Conservation (phyloP, 2,113 vertebrate species). For the Trochalopteron elliotii region DNA sequence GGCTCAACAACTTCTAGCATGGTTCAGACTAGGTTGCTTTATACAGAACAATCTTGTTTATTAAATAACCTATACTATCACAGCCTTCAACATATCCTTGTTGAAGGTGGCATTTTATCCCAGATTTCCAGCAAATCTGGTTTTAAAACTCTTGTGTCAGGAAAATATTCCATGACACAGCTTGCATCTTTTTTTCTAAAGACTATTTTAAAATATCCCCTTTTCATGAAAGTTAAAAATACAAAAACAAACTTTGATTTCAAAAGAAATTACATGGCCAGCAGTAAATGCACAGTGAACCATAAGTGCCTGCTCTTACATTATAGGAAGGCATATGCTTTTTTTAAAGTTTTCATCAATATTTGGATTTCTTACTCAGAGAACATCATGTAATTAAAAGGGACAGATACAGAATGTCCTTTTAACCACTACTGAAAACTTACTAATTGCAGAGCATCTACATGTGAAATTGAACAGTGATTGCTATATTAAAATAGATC, state of each 20-base stretch:
- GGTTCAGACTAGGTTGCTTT: slow-evolving; percentile 50
- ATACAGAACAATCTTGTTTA: slow-evolving; percentile 18
- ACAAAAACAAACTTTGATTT: slow-evolving; percentile 73
- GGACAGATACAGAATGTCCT: slow-evolving; percentile 58
- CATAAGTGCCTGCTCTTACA: slow-evolving; percentile 56
- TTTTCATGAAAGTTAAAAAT: slow-evolving; percentile 79
- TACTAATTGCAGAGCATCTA: slow-evolving; percentile 54
- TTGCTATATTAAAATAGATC: slow-evolving; percentile 60
- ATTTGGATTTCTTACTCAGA: slow-evolving; percentile 47
- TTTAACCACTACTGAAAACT: slow-evolving; percentile 55
- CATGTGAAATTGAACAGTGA: slow-evolving; percentile 58
- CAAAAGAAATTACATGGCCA: slow-evolving; percentile 74
- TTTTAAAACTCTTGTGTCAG: slow-evolving; percentile 53
- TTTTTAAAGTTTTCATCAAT: slow-evolving; percentile 38
- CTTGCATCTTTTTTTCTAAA: slow-evolving; percentile 65
- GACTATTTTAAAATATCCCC: slow-evolving; percentile 72
- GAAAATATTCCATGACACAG: slow-evolving; percentile 57
- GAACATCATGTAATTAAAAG: slow-evolving; percentile 31
- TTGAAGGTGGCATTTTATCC: slow-evolving; percentile 44
- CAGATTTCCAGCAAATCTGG: slow-evolving; percentile 64
- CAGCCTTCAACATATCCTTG: slow-evolving; percentile 38
- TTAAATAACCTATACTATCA: slow-evolving; percentile 35
- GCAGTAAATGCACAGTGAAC: slow-evolving; percentile 78
- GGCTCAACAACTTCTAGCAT: slow-evolving; percentile 45
- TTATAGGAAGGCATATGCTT: slow-evolving; percentile 49